phyloP scores from a whole-genome alignment of 2,797 vertebrate genomes.

The Eidolon dupreanum region DNA sequence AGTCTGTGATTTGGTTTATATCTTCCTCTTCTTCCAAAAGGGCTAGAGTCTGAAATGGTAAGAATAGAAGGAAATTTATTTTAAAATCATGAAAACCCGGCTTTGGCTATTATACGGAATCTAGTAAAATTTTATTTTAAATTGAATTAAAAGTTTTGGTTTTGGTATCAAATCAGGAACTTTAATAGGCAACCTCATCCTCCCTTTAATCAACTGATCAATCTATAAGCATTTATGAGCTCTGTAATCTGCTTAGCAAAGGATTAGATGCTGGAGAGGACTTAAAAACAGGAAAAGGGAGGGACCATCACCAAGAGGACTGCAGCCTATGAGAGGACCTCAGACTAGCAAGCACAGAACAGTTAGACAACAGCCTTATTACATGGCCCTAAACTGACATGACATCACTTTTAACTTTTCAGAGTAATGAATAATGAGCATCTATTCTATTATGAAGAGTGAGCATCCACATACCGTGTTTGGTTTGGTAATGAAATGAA shows the following conservation, averaged over 20 bases:
- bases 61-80: constrained; percentile 60
- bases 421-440: not conserved
- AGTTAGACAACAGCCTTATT: not conserved
- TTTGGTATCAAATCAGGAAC: constrained; percentile 26
- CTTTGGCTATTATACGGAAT: constrained; percentile 2
- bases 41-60: constrained; percentile 91
- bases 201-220: constrained; percentile 26
- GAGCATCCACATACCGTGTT: not conserved
- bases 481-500: constrained; percentile 43
- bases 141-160: constrained; percentile 43
- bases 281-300: not conserved
- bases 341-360: not conserved
- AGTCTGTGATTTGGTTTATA: constrained; percentile 99
- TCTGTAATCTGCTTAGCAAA: not conserved
- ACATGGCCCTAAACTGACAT: not conserved
- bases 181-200: not conserved
- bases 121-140: constrained; percentile 43
- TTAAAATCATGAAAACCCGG: constrained; percentile 56
- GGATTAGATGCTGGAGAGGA: not conserved
- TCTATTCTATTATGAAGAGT: constrained; percentile 6
- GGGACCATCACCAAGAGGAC: not conserved
- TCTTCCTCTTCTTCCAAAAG: constrained; percentile 99
- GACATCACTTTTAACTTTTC: constrained; percentile 24
- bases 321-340: not conserved
- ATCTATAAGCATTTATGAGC: not conserved